Percentiles rank a stretch among this genome's conserved stretches.
Evolutionary conservation across 2,113 vertebrate species (phyloP).

Genomic region (Epinephelus fuscoguttatus): DNA sequence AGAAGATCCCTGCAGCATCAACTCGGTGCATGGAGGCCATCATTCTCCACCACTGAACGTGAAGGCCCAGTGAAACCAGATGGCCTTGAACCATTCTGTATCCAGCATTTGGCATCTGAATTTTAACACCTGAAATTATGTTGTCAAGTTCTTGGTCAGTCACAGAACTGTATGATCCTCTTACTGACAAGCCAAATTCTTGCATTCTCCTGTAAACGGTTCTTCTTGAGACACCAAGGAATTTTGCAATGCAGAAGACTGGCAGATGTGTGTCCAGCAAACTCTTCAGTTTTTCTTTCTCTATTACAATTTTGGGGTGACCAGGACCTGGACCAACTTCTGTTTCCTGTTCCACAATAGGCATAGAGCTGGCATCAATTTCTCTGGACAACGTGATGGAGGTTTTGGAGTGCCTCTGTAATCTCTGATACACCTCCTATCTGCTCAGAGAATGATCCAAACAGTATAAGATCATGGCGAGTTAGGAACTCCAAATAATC

Average conservation of each 20-base stretch:
- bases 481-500: too few relatives aligned
- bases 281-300: not conserved
- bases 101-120: conserved; percentile 28
- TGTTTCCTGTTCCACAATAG: not conserved
- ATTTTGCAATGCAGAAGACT: not conserved
- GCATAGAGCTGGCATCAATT: not conserved
- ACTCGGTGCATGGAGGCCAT: too few relatives aligned
- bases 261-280: not conserved
- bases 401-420: not conserved
- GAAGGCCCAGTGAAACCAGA: conserved; percentile 17
- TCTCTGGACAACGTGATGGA: not conserved
- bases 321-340: not conserved
- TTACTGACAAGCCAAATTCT: conserved; percentile 18
- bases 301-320: not conserved
- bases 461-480: too few relatives aligned
- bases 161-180: conserved; percentile 20
- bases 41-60: too few relatives aligned
- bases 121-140: not conserved
- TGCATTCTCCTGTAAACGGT: conserved; percentile 6
- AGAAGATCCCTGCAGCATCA: too few relatives aligned
- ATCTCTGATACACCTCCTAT: not conserved
- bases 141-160: conserved; percentile 15
- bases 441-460: not conserved
- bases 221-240: conserved; percentile 6
- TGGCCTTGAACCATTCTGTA: conserved; percentile 17